These are phyloP conservation scores for Chiloscyllium punctatum DNA, from an alignment of 2,797 vertebrate genomes.

Conservation along the genomic window DNA sequence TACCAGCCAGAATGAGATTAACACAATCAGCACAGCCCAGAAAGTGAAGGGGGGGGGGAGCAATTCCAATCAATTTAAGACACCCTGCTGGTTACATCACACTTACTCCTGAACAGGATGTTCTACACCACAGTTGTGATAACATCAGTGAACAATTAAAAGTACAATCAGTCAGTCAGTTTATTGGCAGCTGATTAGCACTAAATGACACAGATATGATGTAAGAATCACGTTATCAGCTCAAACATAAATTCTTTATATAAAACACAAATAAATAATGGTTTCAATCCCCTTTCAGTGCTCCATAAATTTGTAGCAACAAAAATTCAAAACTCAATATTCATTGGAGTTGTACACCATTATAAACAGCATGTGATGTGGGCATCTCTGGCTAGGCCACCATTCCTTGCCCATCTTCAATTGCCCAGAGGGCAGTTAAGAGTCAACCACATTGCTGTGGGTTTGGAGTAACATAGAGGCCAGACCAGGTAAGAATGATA, in stretches of 20 bases:
- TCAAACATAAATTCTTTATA: neutral
- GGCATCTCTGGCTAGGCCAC: no score
- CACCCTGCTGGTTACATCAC: neutral
- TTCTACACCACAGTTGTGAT: neutral
- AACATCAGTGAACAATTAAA: neutral
- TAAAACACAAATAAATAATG: neutral
- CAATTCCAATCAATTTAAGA: neutral
- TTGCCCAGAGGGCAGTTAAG: no score
- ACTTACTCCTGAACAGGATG: neutral
- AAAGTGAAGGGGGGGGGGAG: neutral
- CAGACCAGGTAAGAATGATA: no score
- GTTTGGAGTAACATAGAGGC: no score
- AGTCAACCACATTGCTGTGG: no score
- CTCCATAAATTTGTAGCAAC: neutral
- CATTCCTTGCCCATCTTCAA: no score
- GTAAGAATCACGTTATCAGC: neutral
- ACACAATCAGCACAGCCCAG: neutral
- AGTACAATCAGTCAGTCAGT: neutral
- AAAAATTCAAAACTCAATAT: neutral
- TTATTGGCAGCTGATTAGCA: neutral
- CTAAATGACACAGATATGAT: neutral
- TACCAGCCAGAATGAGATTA: neutral
- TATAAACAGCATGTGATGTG: no score
- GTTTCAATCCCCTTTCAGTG: neutral
- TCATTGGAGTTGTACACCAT: neutral